These are phyloP conservation scores for Scaeva pyrastri DNA, from an alignment of 2,888 invertebrate species.

Conservation along the genomic window DNA sequence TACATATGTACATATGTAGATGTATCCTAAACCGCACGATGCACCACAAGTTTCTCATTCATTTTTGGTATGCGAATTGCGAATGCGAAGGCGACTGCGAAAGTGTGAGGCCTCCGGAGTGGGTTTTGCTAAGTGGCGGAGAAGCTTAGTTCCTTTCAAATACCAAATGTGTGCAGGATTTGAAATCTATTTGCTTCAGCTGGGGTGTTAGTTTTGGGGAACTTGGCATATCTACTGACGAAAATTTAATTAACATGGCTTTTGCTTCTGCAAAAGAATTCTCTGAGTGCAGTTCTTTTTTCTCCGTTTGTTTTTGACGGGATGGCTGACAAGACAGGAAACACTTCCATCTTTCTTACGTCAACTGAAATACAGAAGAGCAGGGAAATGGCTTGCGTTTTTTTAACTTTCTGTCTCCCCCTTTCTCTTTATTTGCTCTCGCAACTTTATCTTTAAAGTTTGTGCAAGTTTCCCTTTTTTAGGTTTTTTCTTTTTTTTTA, in stretches of 20 bases:
- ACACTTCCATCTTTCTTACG: slow-evolving; percentile 71
- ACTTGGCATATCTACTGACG: slow-evolving; percentile 51
- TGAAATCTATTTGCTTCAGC: slow-evolving; percentile 53
- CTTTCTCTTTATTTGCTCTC: slow-evolving; percentile 62
- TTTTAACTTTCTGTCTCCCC: not conserved
- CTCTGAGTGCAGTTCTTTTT: slow-evolving; percentile 29
- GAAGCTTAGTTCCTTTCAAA: slow-evolving; percentile 54
- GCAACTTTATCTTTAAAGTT: slow-evolving; percentile 72
- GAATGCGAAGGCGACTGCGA: too few relatives aligned
- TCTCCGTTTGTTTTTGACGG: slow-evolving; percentile 36
- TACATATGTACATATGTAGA: slow-evolving; percentile 25
- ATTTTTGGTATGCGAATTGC: slow-evolving; percentile 25
- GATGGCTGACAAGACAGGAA: slow-evolving; percentile 69
- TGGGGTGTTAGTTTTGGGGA: slow-evolving; percentile 14
- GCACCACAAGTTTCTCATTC: slow-evolving; percentile 67
- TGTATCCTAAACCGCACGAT: slow-evolving; percentile 65
- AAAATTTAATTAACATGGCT: slow-evolving; percentile 73
- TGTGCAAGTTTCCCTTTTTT: slow-evolving; percentile 68
- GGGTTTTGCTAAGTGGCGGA: slow-evolving; percentile 43
- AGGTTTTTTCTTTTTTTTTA: slow-evolving; percentile 17
- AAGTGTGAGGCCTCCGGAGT: slow-evolving; percentile 12
- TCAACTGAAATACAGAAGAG: slow-evolving; percentile 61
- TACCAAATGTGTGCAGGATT: slow-evolving; percentile 58
- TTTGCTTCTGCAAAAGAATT: slow-evolving; percentile 52
- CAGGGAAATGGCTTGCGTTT: slow-evolving; percentile 66